A percentile compares a stretch with the other conserved stretches of the same genome.
Evolutionary conservation across 2,888 invertebrate genomes (phyloP).

Genomic region (Scaptomyza caliginosa): DNA sequence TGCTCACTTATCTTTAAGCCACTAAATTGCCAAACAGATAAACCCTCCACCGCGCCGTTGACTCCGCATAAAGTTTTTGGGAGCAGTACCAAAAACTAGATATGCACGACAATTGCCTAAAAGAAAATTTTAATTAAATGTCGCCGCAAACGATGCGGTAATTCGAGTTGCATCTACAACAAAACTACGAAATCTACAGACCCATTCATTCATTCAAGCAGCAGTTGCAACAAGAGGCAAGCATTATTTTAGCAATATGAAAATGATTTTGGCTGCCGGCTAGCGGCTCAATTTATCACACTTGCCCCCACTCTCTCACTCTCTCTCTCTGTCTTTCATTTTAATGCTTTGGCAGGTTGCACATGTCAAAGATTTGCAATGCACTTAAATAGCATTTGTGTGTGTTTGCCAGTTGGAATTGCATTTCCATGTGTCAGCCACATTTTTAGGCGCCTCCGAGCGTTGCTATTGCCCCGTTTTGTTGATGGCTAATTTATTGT

Average conservation of each 20-base stretch:
- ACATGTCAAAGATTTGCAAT: conserved; percentile 68
- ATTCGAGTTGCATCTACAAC: conserved; percentile 55
- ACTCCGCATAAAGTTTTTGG: conserved; percentile 27
- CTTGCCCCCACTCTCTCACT: background rate
- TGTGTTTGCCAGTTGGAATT: conserved; percentile 58
- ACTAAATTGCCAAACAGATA: conserved; percentile 74
- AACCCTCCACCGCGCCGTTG: background rate
- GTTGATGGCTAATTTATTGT: conserved; percentile 58
- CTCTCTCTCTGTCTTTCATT: background rate
- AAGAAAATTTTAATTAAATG: conserved; percentile 79
- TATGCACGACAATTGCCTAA: conserved; percentile 38
- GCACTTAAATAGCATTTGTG: conserved; percentile 69
- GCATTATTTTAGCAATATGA: conserved; percentile 76
- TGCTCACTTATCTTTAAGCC: conserved; percentile 73
- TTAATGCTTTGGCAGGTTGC: conserved; percentile 34
- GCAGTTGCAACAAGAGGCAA: conserved; percentile 7
- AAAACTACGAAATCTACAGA: conserved; percentile 32
- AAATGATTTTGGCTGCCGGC: conserved; percentile 75
- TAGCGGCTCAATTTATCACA: conserved; percentile 74
- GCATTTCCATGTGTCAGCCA: conserved; percentile 80
- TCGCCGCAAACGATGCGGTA: conserved; percentile 79
- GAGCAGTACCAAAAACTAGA: conserved; percentile 21
- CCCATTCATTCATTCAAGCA: conserved; percentile 34
- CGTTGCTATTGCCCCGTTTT: conserved; percentile 25
- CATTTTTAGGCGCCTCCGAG: conserved; percentile 71